A percentile compares a stretch with the other conserved stretches of the same genome.
Evolutionary conservation across 2,888 invertebrate genomes (phyloP).

Genomic region (Diaperis boleti): DNA sequence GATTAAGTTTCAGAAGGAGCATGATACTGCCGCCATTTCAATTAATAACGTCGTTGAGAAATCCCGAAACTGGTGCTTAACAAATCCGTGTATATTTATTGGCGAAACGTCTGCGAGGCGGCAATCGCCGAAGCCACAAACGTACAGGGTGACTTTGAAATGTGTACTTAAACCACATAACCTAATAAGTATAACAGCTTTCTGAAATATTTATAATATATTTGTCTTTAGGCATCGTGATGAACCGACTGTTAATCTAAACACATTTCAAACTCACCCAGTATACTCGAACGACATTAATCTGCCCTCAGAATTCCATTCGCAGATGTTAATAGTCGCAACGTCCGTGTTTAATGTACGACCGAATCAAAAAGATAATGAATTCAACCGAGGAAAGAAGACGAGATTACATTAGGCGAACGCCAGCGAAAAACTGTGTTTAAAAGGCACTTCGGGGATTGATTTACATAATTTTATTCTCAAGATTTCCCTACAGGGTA

Average conservation of each 20-base stretch:
- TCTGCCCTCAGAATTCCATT: not conserved
- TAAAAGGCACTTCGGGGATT: constrained; percentile 50
- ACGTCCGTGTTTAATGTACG: constrained; percentile 20
- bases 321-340: constrained; percentile 14
- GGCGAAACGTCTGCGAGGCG: too few relatives aligned
- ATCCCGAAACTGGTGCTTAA: constrained; percentile 8
- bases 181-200: too few relatives aligned
- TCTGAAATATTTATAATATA: too few relatives aligned
- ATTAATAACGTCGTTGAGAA: constrained; percentile 26
- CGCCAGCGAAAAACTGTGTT: constrained; percentile 47
- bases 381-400: constrained; percentile 37
- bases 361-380: constrained; percentile 35
- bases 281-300: too few relatives aligned
- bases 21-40: constrained; percentile 26
- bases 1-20: constrained; percentile 38
- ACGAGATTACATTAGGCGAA: constrained; percentile 42
- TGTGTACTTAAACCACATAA: too few relatives aligned
- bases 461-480: constrained; percentile 50
- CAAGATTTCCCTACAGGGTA: constrained; percentile 43
- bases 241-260: too few relatives aligned
- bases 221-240: too few relatives aligned
- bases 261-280: too few relatives aligned
- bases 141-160: too few relatives aligned
- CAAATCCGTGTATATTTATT: too few relatives aligned
- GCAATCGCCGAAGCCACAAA: too few relatives aligned